Base-by-base conservation (phyloP, 2,888 invertebrate genomes). In the Rhogogaster chlorosoma region DNA sequence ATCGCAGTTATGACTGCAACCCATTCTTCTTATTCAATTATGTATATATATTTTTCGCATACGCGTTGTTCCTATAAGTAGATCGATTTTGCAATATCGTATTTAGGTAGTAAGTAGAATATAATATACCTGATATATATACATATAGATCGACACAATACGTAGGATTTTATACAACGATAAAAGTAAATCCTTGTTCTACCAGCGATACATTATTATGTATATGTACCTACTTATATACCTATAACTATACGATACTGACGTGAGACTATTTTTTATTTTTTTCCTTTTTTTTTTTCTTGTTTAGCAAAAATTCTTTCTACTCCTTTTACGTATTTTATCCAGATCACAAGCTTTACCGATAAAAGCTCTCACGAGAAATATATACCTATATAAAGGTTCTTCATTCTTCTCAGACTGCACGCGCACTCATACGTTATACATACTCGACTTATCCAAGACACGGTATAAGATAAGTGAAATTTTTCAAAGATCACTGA, bases 161-260 rank as follows among this genome's bases (percentile, higher is more conserved):
- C n/a, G 32, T 67, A 57, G 22, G 7, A 70, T 70, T 36, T 9
- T 32, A 36, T 71, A 38, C 36, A 38, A 18, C 36, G 70, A 71
- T 71, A 71, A 71, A 71, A 71, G 70, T 71, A 71, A 71, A 71
- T 36, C 70, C 70, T 38, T 38, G 70, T n/a, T n/a, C n/a, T 71
- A n/a, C 15, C 70, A 38, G 38, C 70, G 32, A 71, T 36, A 71
- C 70, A 36, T 29, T 67, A 67, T 71, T 38, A 70, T 36, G 9
- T 26, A 15, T 7, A 15, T 32, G 18, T 70, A 70, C 18, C 10
- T 26, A 57, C 49, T 61, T 61, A 61, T 61, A 12, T n/a, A n/a
- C 9, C 7, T 22, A 26, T 61, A 26, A 61, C 61, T 26, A 61
- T 26, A 26, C 12, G 12, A 26, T 2, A 61, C 70, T 70, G 29